phyloP scores from a whole-genome alignment of 2,113 vertebrate species.

The Osmerus mordax region DNA sequence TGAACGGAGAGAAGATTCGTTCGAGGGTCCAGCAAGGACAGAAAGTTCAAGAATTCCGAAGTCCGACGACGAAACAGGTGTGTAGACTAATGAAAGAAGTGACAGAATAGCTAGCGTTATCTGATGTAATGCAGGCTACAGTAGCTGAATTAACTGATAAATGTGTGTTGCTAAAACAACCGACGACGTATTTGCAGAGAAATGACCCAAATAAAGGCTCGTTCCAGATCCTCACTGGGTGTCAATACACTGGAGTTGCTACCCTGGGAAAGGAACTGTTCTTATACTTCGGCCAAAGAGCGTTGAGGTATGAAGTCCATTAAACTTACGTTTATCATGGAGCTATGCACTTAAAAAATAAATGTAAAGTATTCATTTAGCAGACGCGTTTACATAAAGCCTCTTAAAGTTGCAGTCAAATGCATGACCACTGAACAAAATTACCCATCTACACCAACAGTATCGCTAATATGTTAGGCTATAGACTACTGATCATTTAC shows the following conservation, averaged over 20 bases:
- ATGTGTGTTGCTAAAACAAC: not conserved
- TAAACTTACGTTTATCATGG: no score
- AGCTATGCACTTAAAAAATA: no score
- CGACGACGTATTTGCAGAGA: constrained; percentile 25
- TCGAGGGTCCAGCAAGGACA: constrained; percentile 75
- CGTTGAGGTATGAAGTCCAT: constrained; percentile 75
- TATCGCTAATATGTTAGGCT: not conserved
- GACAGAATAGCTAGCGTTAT: no score
- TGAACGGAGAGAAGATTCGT: constrained; percentile 81
- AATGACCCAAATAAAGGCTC: constrained; percentile 22
- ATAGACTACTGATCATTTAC: constrained; percentile 1
- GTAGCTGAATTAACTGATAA: not conserved
- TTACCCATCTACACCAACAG: no score
- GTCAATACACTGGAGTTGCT: constrained; percentile 75
- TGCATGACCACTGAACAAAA: no score
- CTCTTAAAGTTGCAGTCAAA: no score
- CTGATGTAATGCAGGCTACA: no score
- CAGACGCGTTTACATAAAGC: no score
- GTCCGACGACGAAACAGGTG: constrained; percentile 28
- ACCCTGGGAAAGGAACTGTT: constrained; percentile 94
- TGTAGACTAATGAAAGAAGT: not conserved
- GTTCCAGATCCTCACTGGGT: constrained; percentile 61
- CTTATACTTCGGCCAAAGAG: constrained; percentile 82
- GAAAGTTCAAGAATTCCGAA: constrained; percentile 58
- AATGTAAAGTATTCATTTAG: not conserved